Evolutionary conservation across 37 sponge, comb jelly and placozoan genomes (phyloP).

Genomic region (Hormiphora californensis): DNA sequence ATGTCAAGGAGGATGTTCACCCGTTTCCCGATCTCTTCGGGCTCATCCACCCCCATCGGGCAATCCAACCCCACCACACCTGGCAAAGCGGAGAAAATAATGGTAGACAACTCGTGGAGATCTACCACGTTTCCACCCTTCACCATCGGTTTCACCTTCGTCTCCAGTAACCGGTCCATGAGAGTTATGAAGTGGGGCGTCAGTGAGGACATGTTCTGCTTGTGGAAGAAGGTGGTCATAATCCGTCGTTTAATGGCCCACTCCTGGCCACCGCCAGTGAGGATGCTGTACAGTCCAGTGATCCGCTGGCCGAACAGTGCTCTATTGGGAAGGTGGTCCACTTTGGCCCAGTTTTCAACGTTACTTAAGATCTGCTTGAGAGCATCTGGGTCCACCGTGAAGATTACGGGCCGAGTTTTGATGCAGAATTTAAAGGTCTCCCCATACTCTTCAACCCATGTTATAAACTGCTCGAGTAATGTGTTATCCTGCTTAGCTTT

Average conservation of each 20-base stretch:
- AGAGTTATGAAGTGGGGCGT: too few species aligned
- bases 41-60: neutral
- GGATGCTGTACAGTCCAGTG: neutral
- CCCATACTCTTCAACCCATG: neutral
- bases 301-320: conserved; percentile 2
- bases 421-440: neutral
- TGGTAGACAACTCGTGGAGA: neutral
- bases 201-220: neutral
- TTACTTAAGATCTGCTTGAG: neutral
- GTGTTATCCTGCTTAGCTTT: neutral
- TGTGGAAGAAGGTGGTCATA: neutral
- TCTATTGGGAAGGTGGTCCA: neutral
- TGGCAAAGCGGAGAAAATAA: conserved; percentile 2
- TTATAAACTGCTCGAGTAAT: neutral
- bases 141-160: neutral
- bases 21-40: neutral
- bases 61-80: neutral
- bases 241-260: neutral
- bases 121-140: neutral
- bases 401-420: neutral
- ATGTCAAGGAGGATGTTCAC: neutral
- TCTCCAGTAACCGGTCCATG: conserved; percentile 4
- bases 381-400: neutral
- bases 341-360: neutral
- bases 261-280: conserved; percentile 6